Percentiles rank a stretch among this genome's conserved stretches.
phyloP scores from a whole-genome alignment of 2,888 invertebrate species.

The Standfussiana lucernea region DNA sequence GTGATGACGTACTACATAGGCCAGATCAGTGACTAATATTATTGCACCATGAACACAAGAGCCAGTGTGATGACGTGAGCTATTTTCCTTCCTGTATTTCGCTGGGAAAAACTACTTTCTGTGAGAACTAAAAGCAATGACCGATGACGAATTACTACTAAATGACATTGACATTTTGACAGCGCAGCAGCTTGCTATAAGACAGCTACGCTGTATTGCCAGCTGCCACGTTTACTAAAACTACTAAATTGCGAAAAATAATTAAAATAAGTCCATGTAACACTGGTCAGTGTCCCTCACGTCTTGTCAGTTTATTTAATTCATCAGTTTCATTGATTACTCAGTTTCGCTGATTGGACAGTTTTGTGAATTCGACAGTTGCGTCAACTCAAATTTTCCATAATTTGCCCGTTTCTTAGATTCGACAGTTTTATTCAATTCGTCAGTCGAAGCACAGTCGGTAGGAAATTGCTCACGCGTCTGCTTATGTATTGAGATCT shows the following conservation, averaged over 20 bases:
- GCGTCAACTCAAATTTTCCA: no score
- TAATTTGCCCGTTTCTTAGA: no score
- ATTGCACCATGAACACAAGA: conserved; percentile 44
- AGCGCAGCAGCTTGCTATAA: neutral
- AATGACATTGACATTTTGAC: conserved; percentile 34
- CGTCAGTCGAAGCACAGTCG: no score
- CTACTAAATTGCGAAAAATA: neutral
- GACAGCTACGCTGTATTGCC: conserved; percentile 21
- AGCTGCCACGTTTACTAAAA: neutral
- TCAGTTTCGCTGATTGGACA: no score
- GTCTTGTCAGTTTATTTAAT: no score
- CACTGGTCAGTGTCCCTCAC: no score
- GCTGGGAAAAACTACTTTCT: conserved; percentile 53
- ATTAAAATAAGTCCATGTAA: no score
- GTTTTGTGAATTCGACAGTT: no score
- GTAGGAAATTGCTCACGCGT: no score
- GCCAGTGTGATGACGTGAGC: conserved; percentile 50
- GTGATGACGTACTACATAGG: conserved; percentile 50
- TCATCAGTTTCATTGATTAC: no score
- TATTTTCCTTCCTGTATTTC: conserved; percentile 30
- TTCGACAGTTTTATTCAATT: no score
- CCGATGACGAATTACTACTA: conserved; percentile 26
- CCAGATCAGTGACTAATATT: conserved; percentile 58
- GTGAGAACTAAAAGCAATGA: conserved; percentile 21
- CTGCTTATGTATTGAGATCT: no score